Evolutionary conservation across 2,113 vertebrate genomes (phyloP), one percentile per base, ranked within the genome.

Genomic region (Puma concolor): DNA sequence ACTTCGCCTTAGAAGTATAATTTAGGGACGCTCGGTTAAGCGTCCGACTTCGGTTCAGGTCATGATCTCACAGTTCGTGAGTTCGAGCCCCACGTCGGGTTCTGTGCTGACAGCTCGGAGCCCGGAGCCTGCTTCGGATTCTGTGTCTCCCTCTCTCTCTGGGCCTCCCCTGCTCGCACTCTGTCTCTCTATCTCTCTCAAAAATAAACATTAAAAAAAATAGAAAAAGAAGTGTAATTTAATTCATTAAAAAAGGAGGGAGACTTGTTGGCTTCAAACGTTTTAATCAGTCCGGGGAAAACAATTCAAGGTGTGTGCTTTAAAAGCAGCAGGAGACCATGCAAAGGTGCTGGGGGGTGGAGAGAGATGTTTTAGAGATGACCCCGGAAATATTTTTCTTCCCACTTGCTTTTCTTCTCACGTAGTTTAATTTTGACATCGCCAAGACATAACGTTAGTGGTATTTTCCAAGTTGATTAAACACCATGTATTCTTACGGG

Each of bases 391-490:
- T 41, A 5, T 13, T 64, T 64, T 64, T 44, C 25, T 91, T 66
- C 83, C 31, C 31, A 57, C 19, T 44, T 44, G 17, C 23, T 76
- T 88, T 69, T 66, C 50, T 95, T 64, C 74, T 44, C 16, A 74
- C 9, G 29, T 21, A 11, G 7, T 60, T 87, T 72, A 48, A 93
- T 81, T 93, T 25, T 88, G 16, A 48, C 2, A 7, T 77, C 4
- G 17, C 9, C 0, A 15, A 71, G 27, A 12, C 67, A 83, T 12
- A 48, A 71, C 3, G 1, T 87, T 38, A 38, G 31, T 0, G 19
- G 6, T 38, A 25, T 41, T 87, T 96, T 88, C 60, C 17, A 93
- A 31, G 64, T 66, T 83, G 41, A 82, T 71, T 31, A 10, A 16
- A 79, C 10, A 4, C 48, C 19, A 10, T 36, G 1, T 41, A 21